Percentiles rank a stretch among this genome's conserved stretches.
These are phyloP conservation scores for Notolepis coatsorum DNA, from an alignment of 2,797 vertebrate species.

Conservation along the genomic window DNA sequence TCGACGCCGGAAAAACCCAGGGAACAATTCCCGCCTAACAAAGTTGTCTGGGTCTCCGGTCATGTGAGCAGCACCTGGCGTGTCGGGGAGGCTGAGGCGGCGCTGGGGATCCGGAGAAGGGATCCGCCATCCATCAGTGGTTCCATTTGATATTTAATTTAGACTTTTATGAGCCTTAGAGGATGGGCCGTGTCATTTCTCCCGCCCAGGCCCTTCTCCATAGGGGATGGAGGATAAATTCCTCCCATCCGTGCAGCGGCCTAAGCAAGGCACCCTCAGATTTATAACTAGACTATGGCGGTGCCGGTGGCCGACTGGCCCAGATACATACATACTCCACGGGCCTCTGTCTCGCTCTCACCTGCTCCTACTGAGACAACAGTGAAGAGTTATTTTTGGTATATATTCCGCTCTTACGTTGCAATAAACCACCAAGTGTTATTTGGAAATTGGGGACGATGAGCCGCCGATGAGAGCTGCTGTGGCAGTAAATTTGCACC, in stretches of 20 bases:
- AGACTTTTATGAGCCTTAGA: slow-evolving; percentile 86
- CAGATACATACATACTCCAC: slow-evolving; percentile 24
- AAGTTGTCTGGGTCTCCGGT: slow-evolving; percentile 79
- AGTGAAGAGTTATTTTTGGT: slow-evolving; percentile 19
- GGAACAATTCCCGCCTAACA: slow-evolving; percentile 73
- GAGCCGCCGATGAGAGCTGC: neutral
- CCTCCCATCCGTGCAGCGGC: slow-evolving; percentile 71
- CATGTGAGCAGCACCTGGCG: slow-evolving; percentile 79
- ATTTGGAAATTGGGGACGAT: neutral
- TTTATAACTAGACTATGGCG: slow-evolving; percentile 73
- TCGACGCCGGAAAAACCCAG: slow-evolving; percentile 48
- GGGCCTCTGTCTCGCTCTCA: slow-evolving; percentile 29
- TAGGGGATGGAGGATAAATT: slow-evolving; percentile 82
- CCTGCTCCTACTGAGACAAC: slow-evolving; percentile 27
- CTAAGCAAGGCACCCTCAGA: slow-evolving; percentile 64
- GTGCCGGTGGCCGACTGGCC: slow-evolving; percentile 49
- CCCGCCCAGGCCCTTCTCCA: slow-evolving; percentile 70
- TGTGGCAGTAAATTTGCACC: slow-evolving; percentile 35
- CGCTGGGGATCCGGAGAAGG: slow-evolving; percentile 66
- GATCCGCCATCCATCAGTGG: slow-evolving; percentile 82
- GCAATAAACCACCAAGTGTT: neutral
- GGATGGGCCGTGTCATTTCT: slow-evolving; percentile 81
- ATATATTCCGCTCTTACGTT: neutral
- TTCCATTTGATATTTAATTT: slow-evolving; percentile 89
- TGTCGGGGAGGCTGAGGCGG: slow-evolving; percentile 60